A percentile compares a stretch with the other conserved stretches of the same genome.
Evolutionary conservation across 1,140 invertebrate genomes (phyloP).

Genomic region (Diploscapter pachys): DNA sequence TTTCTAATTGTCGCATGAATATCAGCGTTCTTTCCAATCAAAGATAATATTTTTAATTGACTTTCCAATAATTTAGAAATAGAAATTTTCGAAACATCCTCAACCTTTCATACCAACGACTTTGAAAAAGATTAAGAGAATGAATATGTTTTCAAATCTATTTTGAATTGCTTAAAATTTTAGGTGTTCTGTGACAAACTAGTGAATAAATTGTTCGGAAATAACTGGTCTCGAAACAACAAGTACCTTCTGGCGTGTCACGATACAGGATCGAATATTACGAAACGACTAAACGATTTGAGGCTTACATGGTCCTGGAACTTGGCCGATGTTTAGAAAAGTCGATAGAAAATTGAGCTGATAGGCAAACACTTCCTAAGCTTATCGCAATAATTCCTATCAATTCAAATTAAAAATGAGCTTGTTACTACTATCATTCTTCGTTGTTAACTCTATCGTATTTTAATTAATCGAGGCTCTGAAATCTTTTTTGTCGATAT

Average conservation of each 20-base stretch:
- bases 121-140: not conserved
- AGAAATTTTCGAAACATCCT: constrained; percentile 1
- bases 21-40: no score
- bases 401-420: no score
- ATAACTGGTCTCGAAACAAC: constrained; percentile 56
- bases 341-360: no score
- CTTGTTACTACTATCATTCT: no score
- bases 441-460: no score
- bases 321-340: constrained; percentile 45
- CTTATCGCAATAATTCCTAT: no score
- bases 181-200: constrained; percentile 57
- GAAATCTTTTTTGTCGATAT: no score
- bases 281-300: constrained; percentile 50
- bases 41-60: no score
- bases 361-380: no score
- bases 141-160: no score
- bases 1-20: no score
- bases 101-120: constrained; percentile 1
- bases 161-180: constrained; percentile 15
- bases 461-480: no score
- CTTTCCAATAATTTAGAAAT: not conserved
- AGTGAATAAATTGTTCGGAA: constrained; percentile 51
- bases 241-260: constrained; percentile 55
- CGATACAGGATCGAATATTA: constrained; percentile 43
- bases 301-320: constrained; percentile 55